phyloP scores from a whole-genome alignment of 2,888 invertebrate species.

The Kryphioiulus occultus region DNA sequence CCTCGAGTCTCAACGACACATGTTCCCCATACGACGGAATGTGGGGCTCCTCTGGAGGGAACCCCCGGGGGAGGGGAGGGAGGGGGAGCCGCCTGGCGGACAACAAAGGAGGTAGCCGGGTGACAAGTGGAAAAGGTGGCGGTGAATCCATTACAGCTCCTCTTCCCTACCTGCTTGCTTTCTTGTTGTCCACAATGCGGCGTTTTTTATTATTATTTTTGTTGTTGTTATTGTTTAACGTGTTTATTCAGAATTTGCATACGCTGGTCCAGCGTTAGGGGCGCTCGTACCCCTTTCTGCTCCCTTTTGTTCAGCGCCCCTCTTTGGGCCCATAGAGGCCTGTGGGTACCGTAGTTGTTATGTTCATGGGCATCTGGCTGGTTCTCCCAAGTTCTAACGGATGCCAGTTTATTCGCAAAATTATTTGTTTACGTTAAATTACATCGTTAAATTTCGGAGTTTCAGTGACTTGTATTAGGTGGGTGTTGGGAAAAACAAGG shows the following conservation, averaged over 20 bases:
- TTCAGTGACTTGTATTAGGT: too few relatives aligned
- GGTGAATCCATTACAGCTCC: neutral
- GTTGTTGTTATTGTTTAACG: constrained; percentile 40
- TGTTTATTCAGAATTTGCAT: constrained; percentile 37
- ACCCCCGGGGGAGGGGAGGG: constrained; percentile 27
- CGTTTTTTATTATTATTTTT: constrained; percentile 37
- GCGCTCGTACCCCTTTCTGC: constrained; percentile 1
- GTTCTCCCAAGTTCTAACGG: too few relatives aligned
- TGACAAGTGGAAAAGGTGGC: constrained; percentile 40
- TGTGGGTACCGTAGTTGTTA: neutral
- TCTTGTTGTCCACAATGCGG: constrained; percentile 7
- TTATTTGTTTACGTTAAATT: too few relatives aligned
- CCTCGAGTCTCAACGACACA: constrained; percentile 28
- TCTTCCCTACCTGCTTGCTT: constrained; percentile 20
- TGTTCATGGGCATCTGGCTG: too few relatives aligned
- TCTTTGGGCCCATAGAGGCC: neutral
- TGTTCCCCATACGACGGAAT: constrained; percentile 36
- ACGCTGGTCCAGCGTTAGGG: neutral
- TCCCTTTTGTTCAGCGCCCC: neutral
- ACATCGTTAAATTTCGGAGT: too few relatives aligned
- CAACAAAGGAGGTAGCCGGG: constrained; percentile 36
- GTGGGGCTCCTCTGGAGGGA: constrained; percentile 36
- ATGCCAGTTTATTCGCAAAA: too few relatives aligned
- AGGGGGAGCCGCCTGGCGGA: constrained; percentile 33
- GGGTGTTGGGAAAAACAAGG: too few relatives aligned